Evolutionary conservation across 2,797 vertebrate genomes (phyloP).

Genomic region (Octomys mimax): DNA sequence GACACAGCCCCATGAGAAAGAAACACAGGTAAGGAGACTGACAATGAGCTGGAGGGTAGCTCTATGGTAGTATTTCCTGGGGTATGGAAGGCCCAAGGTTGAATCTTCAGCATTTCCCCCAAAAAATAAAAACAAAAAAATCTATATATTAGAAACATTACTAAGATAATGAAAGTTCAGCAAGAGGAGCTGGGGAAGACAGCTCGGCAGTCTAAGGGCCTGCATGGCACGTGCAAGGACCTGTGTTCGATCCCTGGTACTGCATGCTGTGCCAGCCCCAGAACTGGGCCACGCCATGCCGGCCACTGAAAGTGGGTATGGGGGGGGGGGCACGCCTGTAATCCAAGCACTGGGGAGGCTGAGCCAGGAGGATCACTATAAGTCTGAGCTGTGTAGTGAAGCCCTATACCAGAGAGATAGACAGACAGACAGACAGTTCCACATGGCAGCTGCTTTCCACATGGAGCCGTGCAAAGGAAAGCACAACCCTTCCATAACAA

Average conservation of each 20-base stretch:
- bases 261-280: too few relatives aligned
- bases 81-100: background rate
- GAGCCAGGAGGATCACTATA: too few relatives aligned
- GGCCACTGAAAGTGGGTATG: too few relatives aligned
- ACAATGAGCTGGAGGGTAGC: background rate
- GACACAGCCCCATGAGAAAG: background rate
- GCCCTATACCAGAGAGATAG: too few relatives aligned
- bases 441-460: conserved; percentile 7
- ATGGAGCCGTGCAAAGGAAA: background rate
- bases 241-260: too few relatives aligned
- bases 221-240: too few relatives aligned
- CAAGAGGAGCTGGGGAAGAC: background rate
- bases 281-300: too few relatives aligned
- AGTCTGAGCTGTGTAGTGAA: too few relatives aligned
- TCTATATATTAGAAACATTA: background rate
- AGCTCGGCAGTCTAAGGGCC: too few relatives aligned
- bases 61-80: background rate
- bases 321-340: too few relatives aligned
- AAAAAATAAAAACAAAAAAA: background rate
- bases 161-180: conserved; percentile 36
- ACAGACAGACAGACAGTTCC: background rate
- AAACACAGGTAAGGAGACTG: background rate
- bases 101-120: background rate
- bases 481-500: background rate
- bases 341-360: too few relatives aligned